A percentile compares a stretch with the other conserved stretches of the same genome.
These are phyloP conservation scores for Reticulitermes speratus DNA, from an alignment of 1,140 invertebrate genomes.

Conservation along the genomic window DNA sequence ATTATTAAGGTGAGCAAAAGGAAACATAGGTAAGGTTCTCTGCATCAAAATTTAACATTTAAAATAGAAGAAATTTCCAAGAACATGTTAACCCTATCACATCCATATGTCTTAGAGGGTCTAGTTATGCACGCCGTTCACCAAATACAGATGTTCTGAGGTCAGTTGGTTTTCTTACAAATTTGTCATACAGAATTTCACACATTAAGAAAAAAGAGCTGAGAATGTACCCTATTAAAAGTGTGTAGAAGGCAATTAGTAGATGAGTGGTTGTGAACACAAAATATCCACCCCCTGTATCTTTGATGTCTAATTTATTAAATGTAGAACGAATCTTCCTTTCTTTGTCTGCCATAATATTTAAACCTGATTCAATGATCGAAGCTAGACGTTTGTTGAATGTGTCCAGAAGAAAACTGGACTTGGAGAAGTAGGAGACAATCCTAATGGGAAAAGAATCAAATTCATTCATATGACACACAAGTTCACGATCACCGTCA, in stretches of 20 bases:
- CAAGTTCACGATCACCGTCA: neutral
- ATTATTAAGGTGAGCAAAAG: too few species aligned
- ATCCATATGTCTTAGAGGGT: too few species aligned
- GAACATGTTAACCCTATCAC: too few species aligned
- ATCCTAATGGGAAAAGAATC: neutral
- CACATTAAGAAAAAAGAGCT: neutral
- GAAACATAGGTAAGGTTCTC: too few species aligned
- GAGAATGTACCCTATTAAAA: neutral
- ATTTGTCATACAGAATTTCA: neutral
- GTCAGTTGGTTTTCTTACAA: too few species aligned
- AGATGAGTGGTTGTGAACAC: neutral
- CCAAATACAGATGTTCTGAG: too few species aligned
- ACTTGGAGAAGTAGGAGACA: neutral
- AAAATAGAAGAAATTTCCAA: too few species aligned
- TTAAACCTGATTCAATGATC: neutral
- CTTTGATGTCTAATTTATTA: too few species aligned
- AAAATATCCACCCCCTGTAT: neutral
- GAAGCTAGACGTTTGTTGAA: neutral
- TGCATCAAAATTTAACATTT: too few species aligned
- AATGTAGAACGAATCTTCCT: neutral
- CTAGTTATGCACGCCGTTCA: too few species aligned
- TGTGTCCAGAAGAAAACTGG: neutral
- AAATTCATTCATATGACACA: neutral
- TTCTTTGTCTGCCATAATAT: neutral
- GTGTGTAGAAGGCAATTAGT: neutral